These are phyloP conservation scores for Eupeodes luniger DNA, from an alignment of 2,888 invertebrate species.

Conservation along the genomic window DNA sequence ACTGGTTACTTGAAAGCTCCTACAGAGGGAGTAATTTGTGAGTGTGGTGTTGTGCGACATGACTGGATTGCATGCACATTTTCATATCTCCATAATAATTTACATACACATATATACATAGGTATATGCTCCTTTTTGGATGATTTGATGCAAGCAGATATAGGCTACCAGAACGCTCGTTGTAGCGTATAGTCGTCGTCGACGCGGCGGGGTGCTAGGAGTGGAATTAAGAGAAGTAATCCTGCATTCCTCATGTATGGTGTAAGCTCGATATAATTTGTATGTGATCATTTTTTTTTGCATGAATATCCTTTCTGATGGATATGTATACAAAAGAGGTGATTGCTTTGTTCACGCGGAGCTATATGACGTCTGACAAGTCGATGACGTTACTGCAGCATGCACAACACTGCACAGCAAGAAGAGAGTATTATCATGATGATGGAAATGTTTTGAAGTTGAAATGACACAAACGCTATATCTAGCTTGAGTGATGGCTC, in stretches of 20 bases:
- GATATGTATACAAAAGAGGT: slow-evolving; percentile 17
- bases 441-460: slow-evolving; percentile 55
- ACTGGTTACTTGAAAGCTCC: slow-evolving; percentile 75
- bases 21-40: slow-evolving; percentile 72
- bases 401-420: too few species aligned
- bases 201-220: not conserved
- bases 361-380: slow-evolving; percentile 60
- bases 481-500: slow-evolving; percentile 50
- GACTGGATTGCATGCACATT: slow-evolving; percentile 70
- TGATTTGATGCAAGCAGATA: slow-evolving; percentile 9
- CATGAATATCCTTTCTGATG: slow-evolving; percentile 41
- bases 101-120: not conserved
- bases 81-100: slow-evolving; percentile 10
- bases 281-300: slow-evolving; percentile 40
- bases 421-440: slow-evolving; percentile 2
- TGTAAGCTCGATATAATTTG: slow-evolving; percentile 20
- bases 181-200: not conserved
- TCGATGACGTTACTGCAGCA: slow-evolving; percentile 49
- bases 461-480: slow-evolving; percentile 57
- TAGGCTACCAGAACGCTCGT: not conserved
- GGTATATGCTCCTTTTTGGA: slow-evolving; percentile 9
- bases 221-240: slow-evolving; percentile 30
- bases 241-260: not conserved
- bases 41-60: slow-evolving; percentile 66
- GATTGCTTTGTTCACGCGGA: slow-evolving; percentile 65